A percentile compares a stretch with the other conserved stretches of the same genome.
These are phyloP conservation scores for Tipula helvola DNA, from an alignment of 2,888 invertebrate genomes.

Conservation along the genomic window DNA sequence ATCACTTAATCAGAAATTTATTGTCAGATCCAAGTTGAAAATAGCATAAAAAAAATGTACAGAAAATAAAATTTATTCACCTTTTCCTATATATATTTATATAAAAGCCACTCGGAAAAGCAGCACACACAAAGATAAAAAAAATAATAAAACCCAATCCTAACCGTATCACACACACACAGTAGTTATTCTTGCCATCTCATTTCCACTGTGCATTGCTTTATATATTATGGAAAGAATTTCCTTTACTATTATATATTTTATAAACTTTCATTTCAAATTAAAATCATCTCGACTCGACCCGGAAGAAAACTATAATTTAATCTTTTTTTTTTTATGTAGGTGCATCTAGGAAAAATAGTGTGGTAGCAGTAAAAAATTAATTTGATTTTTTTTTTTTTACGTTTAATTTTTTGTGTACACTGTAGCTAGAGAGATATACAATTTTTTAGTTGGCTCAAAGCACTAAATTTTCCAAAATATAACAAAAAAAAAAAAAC, in stretches of 20 bases:
- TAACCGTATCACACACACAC: background rate
- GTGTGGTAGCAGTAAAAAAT: background rate
- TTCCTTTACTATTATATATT: background rate
- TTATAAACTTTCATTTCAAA: background rate
- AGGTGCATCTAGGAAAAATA: background rate
- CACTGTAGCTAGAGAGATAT: background rate
- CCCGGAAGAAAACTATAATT: background rate
- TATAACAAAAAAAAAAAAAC: background rate
- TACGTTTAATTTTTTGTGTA: background rate
- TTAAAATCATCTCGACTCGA: constrained; percentile 4
- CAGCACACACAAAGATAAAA: background rate
- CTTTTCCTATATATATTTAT: background rate
- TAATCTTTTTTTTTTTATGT: background rate
- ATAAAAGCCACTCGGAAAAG: background rate
- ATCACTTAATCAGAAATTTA: background rate
- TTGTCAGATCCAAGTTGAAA: background rate
- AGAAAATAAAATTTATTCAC: background rate
- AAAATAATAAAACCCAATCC: background rate
- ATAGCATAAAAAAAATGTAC: background rate
- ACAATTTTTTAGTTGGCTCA: background rate
- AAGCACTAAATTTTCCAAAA: background rate
- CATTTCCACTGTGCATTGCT: background rate
- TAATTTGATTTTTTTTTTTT: background rate
- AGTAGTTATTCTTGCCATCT: background rate
- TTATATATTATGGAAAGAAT: background rate